phyloP scores from a whole-genome alignment of 2,113 vertebrate genomes.

The Indicator indicator region DNA sequence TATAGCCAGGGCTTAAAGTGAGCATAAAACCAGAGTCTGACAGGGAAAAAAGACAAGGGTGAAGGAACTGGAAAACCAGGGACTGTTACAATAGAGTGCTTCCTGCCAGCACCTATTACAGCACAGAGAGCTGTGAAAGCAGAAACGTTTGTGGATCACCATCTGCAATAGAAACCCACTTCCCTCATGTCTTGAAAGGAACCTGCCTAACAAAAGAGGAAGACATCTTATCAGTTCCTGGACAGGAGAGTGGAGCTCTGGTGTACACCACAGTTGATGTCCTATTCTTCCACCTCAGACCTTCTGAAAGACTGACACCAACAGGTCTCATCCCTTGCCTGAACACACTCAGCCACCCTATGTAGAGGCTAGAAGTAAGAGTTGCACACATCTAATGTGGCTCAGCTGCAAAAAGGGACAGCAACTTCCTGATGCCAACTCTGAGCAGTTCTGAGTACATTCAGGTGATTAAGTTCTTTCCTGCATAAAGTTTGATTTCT shows the following conservation, averaged over 20 bases:
- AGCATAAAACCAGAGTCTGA: too few relatives aligned
- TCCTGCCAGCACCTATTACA: too few relatives aligned
- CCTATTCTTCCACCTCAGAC: not conserved
- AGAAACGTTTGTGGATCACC: not conserved
- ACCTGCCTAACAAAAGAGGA: not conserved
- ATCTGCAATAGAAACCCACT: not conserved
- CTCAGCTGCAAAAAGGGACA: not conserved
- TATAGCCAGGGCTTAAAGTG: too few relatives aligned
- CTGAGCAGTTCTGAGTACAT: not conserved
- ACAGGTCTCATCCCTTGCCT: not conserved
- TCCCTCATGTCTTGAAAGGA: not conserved
- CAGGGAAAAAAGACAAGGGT: too few relatives aligned
- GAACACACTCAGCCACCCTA: not conserved
- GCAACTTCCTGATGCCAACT: not conserved
- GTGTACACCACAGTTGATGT: not conserved
- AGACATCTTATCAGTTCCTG: not conserved
- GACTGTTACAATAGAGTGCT: too few relatives aligned
- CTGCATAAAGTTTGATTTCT: not conserved
- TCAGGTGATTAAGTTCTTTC: not conserved
- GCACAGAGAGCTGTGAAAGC: not conserved
- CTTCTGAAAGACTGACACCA: not conserved
- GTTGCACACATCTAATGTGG: accelerated
- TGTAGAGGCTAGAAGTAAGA: not conserved
- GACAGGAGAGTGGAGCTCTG: not conserved
- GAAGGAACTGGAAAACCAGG: too few relatives aligned